These are phyloP conservation scores for Cremastinae sp. DNA, from an alignment of 2,888 invertebrate species.

Conservation along the genomic window DNA sequence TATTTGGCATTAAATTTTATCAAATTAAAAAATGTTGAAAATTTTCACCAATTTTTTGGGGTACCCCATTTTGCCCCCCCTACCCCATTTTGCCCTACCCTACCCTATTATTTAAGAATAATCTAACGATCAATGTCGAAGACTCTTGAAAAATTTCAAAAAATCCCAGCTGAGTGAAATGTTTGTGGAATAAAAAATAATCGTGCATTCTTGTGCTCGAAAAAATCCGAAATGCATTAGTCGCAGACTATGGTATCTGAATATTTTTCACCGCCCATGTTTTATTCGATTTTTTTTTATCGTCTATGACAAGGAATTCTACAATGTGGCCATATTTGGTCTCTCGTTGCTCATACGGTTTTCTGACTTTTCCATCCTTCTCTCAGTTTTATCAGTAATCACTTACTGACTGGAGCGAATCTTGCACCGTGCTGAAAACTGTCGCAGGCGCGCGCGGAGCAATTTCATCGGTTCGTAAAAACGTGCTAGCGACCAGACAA, in stretches of 20 bases:
- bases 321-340: conserved; percentile 1
- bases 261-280: conserved; percentile 18
- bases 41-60: no score
- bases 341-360: not conserved
- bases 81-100: no score
- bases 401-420: conserved; percentile 19
- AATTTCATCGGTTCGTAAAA: conserved; percentile 53
- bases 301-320: conserved; percentile 11
- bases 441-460: conserved; percentile 23
- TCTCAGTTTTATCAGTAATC: conserved; percentile 45
- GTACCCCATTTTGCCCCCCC: no score
- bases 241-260: not conserved
- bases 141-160: no score
- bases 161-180: no score
- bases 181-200: no score
- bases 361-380: conserved; percentile 39
- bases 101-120: no score
- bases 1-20: no score
- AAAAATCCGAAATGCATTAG: conserved; percentile 26
- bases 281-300: conserved; percentile 25
- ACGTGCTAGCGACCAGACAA: conserved; percentile 37
- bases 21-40: no score
- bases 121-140: no score
- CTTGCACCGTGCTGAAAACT: conserved; percentile 25
- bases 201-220: conserved; percentile 13